phyloP scores from a whole-genome alignment of 2,113 vertebrate species.

The Pitta sordida region DNA sequence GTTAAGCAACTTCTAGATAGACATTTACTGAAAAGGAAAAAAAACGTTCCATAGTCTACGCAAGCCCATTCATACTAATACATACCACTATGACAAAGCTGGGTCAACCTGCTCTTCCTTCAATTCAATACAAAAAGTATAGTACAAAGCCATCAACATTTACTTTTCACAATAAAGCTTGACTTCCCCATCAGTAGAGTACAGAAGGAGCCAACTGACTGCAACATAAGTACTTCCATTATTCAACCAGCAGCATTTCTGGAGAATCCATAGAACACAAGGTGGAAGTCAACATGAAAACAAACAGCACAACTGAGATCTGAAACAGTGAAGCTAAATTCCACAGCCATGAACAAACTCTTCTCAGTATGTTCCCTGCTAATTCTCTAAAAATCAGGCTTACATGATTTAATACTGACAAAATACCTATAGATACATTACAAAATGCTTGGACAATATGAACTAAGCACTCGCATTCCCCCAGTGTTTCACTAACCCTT shows the following conservation, averaged over 20 bases:
- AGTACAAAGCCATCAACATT: not conserved
- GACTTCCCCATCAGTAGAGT: rapidly evolving
- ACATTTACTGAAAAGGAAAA: not conserved
- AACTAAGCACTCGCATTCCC: not conserved
- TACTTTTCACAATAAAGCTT: not conserved
- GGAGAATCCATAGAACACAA: not conserved
- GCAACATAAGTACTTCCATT: not conserved
- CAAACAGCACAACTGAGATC: not conserved
- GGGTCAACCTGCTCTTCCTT: not conserved
- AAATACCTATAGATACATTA: not conserved
- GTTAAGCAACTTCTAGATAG: not conserved
- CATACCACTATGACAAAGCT: not conserved
- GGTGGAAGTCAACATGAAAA: not conserved
- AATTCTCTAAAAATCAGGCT: not conserved
- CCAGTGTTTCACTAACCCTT: not conserved
- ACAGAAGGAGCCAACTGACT: not conserved
- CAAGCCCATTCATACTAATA: not conserved
- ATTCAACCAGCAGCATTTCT: not conserved
- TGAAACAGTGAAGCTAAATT: not conserved
- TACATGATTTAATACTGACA: not conserved
- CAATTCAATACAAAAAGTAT: not conserved
- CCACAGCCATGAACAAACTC: not conserved
- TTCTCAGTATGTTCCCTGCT: not conserved
- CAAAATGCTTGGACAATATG: not conserved
- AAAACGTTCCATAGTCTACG: not conserved